Evolutionary conservation across 2,113 vertebrate species (phyloP).

Genomic region (Peucedramus taeniatus): DNA sequence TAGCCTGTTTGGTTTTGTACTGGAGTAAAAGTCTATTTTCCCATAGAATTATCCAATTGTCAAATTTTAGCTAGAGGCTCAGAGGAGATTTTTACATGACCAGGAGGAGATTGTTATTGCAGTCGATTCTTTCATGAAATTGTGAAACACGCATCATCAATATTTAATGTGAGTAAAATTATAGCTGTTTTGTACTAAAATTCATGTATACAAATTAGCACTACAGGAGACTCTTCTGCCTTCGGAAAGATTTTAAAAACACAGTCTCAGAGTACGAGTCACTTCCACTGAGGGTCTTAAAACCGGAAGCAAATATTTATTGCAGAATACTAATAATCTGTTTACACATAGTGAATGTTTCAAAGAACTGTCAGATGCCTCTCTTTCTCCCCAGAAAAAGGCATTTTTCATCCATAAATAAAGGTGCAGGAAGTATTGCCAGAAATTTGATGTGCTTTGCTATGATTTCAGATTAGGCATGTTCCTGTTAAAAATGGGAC

Average conservation of each 20-base stretch:
- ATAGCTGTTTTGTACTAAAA: slow-evolving; percentile 15
- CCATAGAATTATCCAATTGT: not conserved
- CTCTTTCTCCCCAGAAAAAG: not conserved
- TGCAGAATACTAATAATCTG: not conserved
- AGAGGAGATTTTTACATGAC: not conserved
- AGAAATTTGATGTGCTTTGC: not conserved
- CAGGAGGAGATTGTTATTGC: not conserved
- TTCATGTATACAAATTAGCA: slow-evolving; percentile 5
- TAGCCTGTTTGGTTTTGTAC: not conserved
- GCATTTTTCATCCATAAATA: not conserved
- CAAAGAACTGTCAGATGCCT: not conserved
- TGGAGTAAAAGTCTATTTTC: not conserved
- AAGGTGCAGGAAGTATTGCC: not conserved
- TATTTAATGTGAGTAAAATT: slow-evolving; percentile 36
- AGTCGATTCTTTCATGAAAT: not conserved
- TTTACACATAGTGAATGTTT: not conserved
- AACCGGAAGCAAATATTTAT: slow-evolving; percentile 8
- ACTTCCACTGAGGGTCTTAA: not conserved
- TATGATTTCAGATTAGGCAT: not conserved
- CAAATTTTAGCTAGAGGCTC: not conserved
- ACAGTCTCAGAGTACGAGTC: not conserved
- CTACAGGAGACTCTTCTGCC: not conserved
- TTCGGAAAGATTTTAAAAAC: not conserved
- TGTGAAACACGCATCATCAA: slow-evolving; percentile 20
- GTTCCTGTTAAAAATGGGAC: not conserved